Base-by-base conservation (phyloP, 1,140 invertebrate species). In the Nixonia krombeini region DNA sequence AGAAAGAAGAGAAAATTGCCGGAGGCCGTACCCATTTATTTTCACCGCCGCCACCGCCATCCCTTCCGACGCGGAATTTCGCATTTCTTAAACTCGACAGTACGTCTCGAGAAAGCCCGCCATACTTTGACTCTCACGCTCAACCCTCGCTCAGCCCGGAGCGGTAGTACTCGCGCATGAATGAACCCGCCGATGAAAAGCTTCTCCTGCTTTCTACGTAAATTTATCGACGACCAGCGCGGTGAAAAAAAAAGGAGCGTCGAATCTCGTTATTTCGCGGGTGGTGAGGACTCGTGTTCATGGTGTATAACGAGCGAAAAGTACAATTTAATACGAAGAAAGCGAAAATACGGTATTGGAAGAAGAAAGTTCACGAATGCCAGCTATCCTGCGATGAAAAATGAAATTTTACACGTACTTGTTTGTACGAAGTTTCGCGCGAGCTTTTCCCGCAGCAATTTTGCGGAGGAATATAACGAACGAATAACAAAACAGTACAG, bases 21-120 rank as follows among this genome's bases (percentile, higher is more conserved):
- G 29, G 47, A 53, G 59, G 67, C 53, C 67, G 67, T 76, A 72
- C 73, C 56, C 76, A 79, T 78, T 82, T 82, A 78, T 79, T 78
- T 80, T 74, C 66, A 51, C 65, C 52, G 45, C 16, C 23, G 12
- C 47, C 58, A 33, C 13, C 42, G 13, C 21, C 44, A 51, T 53
- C 58, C 37, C 10, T 53, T 52, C 57, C 50, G 68, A 63, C 63
- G 53, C 68, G 72, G 74, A 81, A 81, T 77, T 80, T 76, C 70
- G 70, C 78, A 75, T 81, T 81, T 80, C 74, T 78, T 70, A 28
- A 61, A 69, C 63, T 69, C 61, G 46, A 56, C 63, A 72, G 75
- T 55, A 55, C 65, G 64, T 42, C 50, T 56, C 28, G 31, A 38
- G 28, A 46, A 44, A 23, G 37, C 49, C 38, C 49, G 26, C 28